phyloP scores from a whole-genome alignment of 2,113 vertebrate genomes.

The Ginglymostoma cirratum region DNA sequence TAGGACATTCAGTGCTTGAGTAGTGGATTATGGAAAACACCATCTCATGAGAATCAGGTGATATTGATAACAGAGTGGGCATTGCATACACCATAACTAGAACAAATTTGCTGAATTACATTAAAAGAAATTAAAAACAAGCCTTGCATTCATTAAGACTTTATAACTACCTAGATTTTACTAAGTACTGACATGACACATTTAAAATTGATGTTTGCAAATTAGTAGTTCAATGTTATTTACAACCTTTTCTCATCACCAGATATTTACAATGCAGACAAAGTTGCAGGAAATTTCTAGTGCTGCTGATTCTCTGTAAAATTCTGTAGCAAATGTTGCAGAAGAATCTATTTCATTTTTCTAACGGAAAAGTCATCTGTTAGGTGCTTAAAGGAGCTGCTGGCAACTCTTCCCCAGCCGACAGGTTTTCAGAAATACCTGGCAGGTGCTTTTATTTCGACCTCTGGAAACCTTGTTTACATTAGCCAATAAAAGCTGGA shows the following conservation, averaged over 20 bases:
- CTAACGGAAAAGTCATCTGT: background rate
- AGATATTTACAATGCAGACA: background rate
- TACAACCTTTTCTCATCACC: background rate
- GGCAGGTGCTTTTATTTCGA: background rate
- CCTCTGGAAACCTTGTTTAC: background rate
- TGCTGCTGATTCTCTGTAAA: background rate
- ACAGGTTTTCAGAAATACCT: slow-evolving; percentile 14
- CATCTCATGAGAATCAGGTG: slow-evolving; percentile 29
- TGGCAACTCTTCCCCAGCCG: background rate
- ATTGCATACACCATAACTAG: background rate
- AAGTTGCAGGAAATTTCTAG: background rate
- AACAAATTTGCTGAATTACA: slow-evolving; percentile 30
- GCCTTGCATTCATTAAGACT: background rate
- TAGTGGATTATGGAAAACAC: background rate
- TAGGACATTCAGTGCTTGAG: background rate
- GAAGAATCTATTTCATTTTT: background rate
- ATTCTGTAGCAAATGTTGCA: background rate
- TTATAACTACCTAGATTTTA: background rate
- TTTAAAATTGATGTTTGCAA: slow-evolving; percentile 12
- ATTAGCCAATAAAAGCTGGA: background rate
- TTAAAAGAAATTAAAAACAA: slow-evolving; percentile 10
- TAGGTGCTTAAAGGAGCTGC: background rate
- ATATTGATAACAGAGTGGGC: slow-evolving; percentile 21
- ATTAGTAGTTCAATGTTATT: background rate
- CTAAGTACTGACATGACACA: background rate